Evolutionary conservation across 2,113 vertebrate genomes (phyloP).

Genomic region (Pygoscelis antarcticus): DNA sequence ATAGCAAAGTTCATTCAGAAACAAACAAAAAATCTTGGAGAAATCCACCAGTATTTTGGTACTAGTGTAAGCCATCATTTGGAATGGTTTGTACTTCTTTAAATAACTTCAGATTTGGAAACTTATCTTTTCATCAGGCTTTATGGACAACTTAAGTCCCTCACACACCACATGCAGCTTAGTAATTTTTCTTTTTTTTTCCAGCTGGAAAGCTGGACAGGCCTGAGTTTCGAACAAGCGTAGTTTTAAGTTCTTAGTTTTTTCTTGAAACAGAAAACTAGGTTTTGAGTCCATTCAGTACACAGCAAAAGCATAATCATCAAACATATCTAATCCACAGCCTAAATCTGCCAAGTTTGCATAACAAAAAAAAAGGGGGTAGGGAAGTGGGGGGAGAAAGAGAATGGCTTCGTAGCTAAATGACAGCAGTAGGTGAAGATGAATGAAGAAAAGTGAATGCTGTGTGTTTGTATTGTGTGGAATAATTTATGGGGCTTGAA

Average conservation of each 20-base stretch:
- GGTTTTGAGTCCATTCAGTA: neutral
- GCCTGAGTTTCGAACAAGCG: neutral
- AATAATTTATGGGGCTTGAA: conserved; percentile 11
- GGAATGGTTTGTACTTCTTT: neutral
- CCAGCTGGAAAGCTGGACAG: neutral
- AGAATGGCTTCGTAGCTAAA: neutral
- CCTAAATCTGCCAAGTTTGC: neutral
- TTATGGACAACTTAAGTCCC: neutral
- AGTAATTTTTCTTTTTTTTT: neutral
- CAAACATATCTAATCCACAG: neutral
- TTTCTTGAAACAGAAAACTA: neutral
- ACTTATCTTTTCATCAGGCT: neutral
- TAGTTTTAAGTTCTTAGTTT: neutral
- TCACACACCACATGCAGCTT: neutral
- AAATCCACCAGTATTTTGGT: neutral
- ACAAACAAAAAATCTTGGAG: neutral
- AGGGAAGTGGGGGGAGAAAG: neutral
- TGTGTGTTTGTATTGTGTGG: neutral
- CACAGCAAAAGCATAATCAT: neutral
- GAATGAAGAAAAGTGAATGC: neutral
- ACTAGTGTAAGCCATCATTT: neutral
- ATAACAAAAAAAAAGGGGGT: neutral
- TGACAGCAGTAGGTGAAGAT: neutral
- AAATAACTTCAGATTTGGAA: neutral
- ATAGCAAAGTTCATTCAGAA: neutral